Conservation (phyloP, 2,888 invertebrate species). For the Dryococelus australis region DNA sequence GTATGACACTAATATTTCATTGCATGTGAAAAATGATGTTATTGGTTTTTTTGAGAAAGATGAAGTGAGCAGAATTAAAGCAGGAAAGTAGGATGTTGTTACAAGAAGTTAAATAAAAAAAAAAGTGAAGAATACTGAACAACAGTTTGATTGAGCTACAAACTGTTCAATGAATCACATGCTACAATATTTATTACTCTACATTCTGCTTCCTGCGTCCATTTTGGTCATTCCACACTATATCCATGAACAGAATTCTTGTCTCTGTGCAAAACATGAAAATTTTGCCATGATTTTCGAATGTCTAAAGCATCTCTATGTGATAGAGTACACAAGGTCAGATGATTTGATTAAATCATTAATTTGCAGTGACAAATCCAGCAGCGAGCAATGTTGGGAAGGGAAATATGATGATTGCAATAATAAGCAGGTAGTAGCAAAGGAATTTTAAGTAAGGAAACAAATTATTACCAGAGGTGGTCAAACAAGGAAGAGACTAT, state of each 20-base stretch:
- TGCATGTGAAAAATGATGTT: conserved; percentile 25
- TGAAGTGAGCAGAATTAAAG: conserved; percentile 5
- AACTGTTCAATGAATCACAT: conserved; percentile 19
- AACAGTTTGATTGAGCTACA: background rate
- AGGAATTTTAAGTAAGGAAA: no score
- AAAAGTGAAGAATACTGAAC: background rate
- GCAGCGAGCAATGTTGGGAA: background rate
- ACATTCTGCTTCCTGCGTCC: conserved; percentile 26
- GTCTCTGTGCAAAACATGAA: background rate
- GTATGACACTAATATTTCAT: conserved; percentile 24
- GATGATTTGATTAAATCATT: background rate
- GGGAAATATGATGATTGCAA: conserved; percentile 1
- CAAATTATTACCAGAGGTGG: no score
- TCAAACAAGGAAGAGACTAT: no score
- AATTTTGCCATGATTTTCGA: conserved; percentile 25
- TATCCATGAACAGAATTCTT: conserved; percentile 21
- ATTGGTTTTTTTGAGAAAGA: conserved; percentile 12
- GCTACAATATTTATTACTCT: conserved; percentile 22
- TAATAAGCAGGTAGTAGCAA: no score
- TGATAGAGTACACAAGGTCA: background rate
- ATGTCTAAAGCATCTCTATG: background rate
- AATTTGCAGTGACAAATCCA: background rate
- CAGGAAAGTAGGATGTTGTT: background rate
- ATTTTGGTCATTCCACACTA: conserved; percentile 19
- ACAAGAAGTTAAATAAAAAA: background rate